phyloP scores from a whole-genome alignment of 2,888 invertebrate species.

The Patella caerulea region DNA sequence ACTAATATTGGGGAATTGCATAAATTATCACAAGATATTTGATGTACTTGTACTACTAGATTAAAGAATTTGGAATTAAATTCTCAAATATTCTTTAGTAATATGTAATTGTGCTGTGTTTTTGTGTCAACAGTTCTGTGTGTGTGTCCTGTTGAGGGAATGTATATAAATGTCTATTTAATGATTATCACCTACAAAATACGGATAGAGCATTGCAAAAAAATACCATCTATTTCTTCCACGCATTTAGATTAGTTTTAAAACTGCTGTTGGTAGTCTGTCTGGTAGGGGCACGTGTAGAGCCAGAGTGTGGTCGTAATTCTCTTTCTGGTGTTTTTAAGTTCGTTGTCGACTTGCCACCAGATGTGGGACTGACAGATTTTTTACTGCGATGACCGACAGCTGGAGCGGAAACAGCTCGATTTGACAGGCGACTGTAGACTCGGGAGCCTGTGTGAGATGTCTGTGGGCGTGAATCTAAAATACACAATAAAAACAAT shows the following conservation, averaged over 20 bases:
- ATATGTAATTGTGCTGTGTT: too few relatives aligned
- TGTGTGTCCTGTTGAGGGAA: too few relatives aligned
- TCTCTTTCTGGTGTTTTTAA: background rate
- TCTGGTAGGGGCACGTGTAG: background rate
- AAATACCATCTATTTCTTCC: background rate
- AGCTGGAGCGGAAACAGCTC: conserved; percentile 19
- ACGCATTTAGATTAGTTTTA: background rate
- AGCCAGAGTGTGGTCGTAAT: background rate
- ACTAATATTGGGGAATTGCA: too few relatives aligned
- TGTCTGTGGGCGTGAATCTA: conserved; percentile 24
- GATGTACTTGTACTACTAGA: too few relatives aligned
- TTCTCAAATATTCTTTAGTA: too few relatives aligned
- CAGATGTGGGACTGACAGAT: background rate
- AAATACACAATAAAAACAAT: too few relatives aligned
- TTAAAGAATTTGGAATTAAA: too few relatives aligned
- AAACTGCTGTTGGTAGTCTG: background rate
- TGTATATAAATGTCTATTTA: too few relatives aligned
- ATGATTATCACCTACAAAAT: too few relatives aligned
- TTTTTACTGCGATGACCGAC: background rate
- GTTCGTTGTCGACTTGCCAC: background rate
- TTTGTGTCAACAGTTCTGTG: too few relatives aligned
- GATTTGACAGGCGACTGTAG: background rate
- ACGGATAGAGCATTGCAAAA: too few relatives aligned
- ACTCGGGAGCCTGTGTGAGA: background rate
- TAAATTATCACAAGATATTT: too few relatives aligned